These are phyloP conservation scores for Nymphalis urticae DNA, from an alignment of 2,888 invertebrate species.

Conservation along the genomic window DNA sequence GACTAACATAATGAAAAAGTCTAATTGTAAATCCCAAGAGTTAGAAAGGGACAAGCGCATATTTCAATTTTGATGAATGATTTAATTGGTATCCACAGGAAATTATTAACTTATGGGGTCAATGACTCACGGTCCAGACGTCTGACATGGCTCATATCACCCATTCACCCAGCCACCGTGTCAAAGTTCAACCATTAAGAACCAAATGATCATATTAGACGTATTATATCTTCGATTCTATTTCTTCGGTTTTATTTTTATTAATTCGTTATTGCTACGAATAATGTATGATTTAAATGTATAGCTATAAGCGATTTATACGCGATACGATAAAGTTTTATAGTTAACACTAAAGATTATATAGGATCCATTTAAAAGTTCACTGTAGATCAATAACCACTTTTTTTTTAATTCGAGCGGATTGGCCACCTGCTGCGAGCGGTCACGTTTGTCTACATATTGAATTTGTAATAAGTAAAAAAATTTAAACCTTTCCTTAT, in stretches of 20 bases:
- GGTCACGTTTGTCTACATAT: too few relatives aligned
- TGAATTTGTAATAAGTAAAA: too few relatives aligned
- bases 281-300: background rate
- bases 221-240: background rate
- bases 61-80: slow-evolving; percentile 19
- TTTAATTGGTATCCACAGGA: slow-evolving; percentile 46
- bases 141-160: slow-evolving; percentile 28
- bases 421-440: too few relatives aligned
- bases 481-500: too few relatives aligned
- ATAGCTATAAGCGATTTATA: too few relatives aligned
- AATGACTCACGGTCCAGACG: slow-evolving; percentile 47
- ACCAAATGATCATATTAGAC: slow-evolving; percentile 14
- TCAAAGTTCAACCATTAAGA: slow-evolving; percentile 39
- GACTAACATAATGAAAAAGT: background rate
- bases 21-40: background rate
- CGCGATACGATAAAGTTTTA: too few relatives aligned
- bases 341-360: too few relatives aligned
- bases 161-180: slow-evolving; percentile 27
- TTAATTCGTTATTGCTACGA: background rate
- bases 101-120: slow-evolving; percentile 42
- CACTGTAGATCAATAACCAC: too few relatives aligned
- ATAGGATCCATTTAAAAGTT: too few relatives aligned
- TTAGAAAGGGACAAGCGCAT: background rate
- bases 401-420: too few relatives aligned
- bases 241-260: background rate